These are phyloP conservation scores for Cheirogaleus major DNA, from an alignment of 2,797 vertebrate genomes.

Conservation along the genomic window DNA sequence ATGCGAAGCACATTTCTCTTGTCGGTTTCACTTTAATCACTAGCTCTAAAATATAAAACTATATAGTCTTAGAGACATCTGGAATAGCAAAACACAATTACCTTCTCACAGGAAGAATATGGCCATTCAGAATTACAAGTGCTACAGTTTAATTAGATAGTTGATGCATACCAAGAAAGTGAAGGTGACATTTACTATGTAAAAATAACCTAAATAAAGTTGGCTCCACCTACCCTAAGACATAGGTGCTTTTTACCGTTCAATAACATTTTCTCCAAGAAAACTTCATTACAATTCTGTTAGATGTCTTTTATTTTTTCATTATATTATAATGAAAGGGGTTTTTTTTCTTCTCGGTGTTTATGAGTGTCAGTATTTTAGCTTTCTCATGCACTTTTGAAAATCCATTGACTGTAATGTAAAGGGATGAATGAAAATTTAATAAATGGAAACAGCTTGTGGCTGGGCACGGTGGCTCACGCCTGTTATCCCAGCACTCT, in stretches of 20 bases:
- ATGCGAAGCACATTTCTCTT: background rate
- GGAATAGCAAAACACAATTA: background rate
- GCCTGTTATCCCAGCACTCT: background rate
- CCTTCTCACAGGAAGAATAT: background rate
- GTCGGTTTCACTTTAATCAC: background rate
- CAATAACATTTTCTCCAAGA: background rate
- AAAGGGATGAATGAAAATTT: slow-evolving; percentile 13
- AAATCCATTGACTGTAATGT: background rate
- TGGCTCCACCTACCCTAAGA: background rate
- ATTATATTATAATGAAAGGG: background rate
- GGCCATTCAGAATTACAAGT: background rate
- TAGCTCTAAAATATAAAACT: slow-evolving; percentile 12
- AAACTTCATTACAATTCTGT: background rate
- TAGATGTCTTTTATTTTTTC: background rate
- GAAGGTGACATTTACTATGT: background rate
- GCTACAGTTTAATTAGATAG: slow-evolving; percentile 18
- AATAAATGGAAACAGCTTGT: background rate
- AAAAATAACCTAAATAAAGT: slow-evolving; percentile 12
- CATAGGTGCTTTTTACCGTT: background rate
- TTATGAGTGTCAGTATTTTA: background rate
- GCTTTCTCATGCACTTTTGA: background rate
- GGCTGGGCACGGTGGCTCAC: background rate
- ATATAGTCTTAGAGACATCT: background rate
- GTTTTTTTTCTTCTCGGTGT: background rate
- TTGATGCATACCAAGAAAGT: background rate